phyloP scores from a whole-genome alignment of 2,113 vertebrate genomes.

The Chaetodon auriga region DNA sequence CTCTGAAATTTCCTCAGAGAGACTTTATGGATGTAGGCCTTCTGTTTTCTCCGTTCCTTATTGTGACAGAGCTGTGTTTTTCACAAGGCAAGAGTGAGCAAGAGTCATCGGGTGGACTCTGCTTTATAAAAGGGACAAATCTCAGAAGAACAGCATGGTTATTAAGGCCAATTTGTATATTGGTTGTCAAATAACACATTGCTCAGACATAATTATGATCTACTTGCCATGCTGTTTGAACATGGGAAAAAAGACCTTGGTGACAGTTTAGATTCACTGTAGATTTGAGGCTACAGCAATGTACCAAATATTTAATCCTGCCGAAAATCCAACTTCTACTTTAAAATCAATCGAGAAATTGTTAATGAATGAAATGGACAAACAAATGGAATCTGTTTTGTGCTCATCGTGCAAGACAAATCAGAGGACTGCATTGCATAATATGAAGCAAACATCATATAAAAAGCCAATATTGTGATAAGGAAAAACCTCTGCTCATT shows the following conservation, averaged over 20 bases:
- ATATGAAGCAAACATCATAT: no score
- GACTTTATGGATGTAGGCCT: neutral
- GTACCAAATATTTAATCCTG: neutral
- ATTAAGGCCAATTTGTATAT: neutral
- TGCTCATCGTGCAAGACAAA: neutral
- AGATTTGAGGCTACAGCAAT: neutral
- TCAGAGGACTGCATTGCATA: neutral
- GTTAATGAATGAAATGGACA: neutral
- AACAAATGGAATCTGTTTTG: neutral
- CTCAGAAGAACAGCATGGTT: neutral
- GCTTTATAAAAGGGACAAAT: neutral
- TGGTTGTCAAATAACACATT: no score
- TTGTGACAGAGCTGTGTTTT: neutral
- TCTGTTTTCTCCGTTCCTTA: neutral
- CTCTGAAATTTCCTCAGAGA: neutral
- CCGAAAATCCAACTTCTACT: no score
- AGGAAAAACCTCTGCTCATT: neutral
- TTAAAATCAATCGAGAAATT: neutral
- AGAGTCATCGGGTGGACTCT: no score
- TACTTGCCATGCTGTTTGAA: neutral
- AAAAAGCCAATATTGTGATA: neutral
- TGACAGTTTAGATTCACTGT: neutral
- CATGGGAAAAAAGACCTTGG: neutral
- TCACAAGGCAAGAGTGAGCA: neutral
- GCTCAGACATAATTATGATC: neutral